Conservation (phyloP, 1,140 invertebrate species). For the Himalopsyche phryganea region DNA sequence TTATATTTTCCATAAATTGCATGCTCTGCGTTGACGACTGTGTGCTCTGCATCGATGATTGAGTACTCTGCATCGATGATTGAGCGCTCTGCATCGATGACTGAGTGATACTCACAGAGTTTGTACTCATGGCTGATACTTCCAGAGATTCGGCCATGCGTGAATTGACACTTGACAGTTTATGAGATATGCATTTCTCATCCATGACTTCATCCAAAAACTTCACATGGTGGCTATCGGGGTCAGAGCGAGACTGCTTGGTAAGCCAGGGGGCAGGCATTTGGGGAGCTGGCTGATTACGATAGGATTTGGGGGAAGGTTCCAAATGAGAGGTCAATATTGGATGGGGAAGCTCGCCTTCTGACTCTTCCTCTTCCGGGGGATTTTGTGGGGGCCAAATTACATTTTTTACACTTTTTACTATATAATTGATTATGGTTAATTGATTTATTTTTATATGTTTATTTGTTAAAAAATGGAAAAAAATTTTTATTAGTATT, state of each 20-base stretch:
- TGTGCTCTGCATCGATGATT: no score
- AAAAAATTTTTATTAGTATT: background rate
- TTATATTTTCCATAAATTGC: constrained; percentile 3
- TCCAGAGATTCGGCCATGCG: background rate
- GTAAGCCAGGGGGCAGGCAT: constrained; percentile 30
- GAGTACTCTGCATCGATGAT: constrained; percentile 19
- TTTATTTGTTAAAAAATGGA: constrained; percentile 1
- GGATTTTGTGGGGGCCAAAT: constrained; percentile 59
- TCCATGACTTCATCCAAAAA: constrained; percentile 21
- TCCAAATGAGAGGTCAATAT: background rate
- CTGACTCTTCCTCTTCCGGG: constrained; percentile 45
- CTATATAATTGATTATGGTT: constrained; percentile 35
- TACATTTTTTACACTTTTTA: constrained; percentile 56
- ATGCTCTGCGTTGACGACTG: no score
- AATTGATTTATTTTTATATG: constrained; percentile 32
- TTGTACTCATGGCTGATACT: constrained; percentile 14
- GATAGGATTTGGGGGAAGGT: constrained; percentile 4
- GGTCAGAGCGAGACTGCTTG: constrained; percentile 30
- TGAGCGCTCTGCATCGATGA: constrained; percentile 17
- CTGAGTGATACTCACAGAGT: constrained; percentile 14
- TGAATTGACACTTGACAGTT: background rate
- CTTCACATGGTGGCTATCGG: constrained; percentile 26
- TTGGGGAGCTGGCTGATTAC: constrained; percentile 18
- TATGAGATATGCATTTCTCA: background rate
- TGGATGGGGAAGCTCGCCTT: constrained; percentile 37